phyloP scores from a whole-genome alignment of 2,797 vertebrate species.

The Pangasius djambal region DNA sequence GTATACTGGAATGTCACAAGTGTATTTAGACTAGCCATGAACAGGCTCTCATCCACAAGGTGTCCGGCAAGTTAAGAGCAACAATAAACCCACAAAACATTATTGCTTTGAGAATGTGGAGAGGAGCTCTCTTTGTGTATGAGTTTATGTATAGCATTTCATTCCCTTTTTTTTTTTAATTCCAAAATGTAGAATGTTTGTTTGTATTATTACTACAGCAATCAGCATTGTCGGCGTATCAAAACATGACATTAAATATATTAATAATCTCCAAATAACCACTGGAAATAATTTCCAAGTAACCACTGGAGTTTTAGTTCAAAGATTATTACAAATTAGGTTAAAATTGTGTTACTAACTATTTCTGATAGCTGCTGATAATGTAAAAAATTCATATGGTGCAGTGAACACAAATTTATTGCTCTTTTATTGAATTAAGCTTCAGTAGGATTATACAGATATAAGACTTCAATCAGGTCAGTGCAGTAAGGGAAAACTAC shows the following conservation, averaged over 20 bases:
- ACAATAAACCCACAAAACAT: neutral
- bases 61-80: neutral
- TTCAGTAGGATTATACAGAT: constrained; percentile 30
- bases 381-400: neutral
- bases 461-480: constrained; percentile 37
- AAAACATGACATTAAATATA: neutral
- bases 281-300: neutral
- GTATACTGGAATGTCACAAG: constrained; percentile 50
- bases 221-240: neutral
- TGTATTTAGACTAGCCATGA: neutral
- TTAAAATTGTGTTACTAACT: neutral
- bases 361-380: neutral
- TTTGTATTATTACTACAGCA: neutral
- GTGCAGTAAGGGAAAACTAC: constrained; percentile 51
- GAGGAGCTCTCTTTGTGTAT: neutral
- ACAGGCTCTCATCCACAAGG: neutral
- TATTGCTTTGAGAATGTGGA: neutral
- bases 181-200: neutral
- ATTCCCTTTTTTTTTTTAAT: neutral
- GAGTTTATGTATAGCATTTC: neutral
- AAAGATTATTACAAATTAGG: neutral
- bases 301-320: neutral
- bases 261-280: neutral
- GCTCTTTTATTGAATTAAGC: constrained; percentile 12
- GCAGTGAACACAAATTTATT: neutral